Evolutionary conservation across 2,797 vertebrate genomes (phyloP).

Genomic region (Enoplosus armatus): DNA sequence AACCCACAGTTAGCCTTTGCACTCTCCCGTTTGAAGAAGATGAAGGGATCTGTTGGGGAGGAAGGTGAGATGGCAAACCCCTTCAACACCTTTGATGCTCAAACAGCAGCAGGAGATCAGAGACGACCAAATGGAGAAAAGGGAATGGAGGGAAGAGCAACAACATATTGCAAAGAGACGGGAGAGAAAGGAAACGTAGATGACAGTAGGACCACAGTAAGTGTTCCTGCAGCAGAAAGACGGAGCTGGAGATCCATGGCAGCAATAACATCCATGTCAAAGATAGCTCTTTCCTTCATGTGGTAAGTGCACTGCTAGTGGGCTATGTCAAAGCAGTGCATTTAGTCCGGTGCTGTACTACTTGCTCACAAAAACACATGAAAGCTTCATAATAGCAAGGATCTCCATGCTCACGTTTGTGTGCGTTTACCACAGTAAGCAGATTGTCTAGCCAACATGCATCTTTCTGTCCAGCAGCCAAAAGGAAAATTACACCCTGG

Average conservation of each 20-base stretch:
- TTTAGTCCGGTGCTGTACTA: slow-evolving; percentile 26
- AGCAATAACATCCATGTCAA: slow-evolving; percentile 30
- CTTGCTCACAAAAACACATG: slow-evolving; percentile 56
- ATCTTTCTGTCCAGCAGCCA: slow-evolving; percentile 79
- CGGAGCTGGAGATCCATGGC: slow-evolving; percentile 34
- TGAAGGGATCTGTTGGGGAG: slow-evolving; percentile 67
- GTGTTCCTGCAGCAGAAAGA: slow-evolving; percentile 18
- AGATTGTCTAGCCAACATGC: slow-evolving; percentile 41
- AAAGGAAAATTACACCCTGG: slow-evolving; percentile 81
- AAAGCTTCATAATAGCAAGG: slow-evolving; percentile 27
- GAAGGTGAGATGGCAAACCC: slow-evolving; percentile 76
- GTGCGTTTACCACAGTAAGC: neutral
- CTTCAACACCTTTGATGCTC: slow-evolving; percentile 82
- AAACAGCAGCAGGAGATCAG: slow-evolving; percentile 79
- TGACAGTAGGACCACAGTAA: slow-evolving; percentile 16
- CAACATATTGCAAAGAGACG: slow-evolving; percentile 33
- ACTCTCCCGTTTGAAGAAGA: slow-evolving; percentile 75
- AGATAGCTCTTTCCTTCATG: slow-evolving; percentile 16
- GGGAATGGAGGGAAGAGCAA: slow-evolving; percentile 45
- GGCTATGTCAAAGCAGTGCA: slow-evolving; percentile 37
- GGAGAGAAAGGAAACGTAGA: slow-evolving; percentile 14
- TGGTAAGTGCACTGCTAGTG: slow-evolving; percentile 43
- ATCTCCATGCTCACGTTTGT: slow-evolving; percentile 20
- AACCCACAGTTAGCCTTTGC: slow-evolving; percentile 74
- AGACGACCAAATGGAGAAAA: slow-evolving; percentile 64